A percentile compares a stretch with the other conserved stretches of the same genome.
Evolutionary conservation across 2,888 invertebrate species (phyloP).

Genomic region (Coleophora flavipennella): DNA sequence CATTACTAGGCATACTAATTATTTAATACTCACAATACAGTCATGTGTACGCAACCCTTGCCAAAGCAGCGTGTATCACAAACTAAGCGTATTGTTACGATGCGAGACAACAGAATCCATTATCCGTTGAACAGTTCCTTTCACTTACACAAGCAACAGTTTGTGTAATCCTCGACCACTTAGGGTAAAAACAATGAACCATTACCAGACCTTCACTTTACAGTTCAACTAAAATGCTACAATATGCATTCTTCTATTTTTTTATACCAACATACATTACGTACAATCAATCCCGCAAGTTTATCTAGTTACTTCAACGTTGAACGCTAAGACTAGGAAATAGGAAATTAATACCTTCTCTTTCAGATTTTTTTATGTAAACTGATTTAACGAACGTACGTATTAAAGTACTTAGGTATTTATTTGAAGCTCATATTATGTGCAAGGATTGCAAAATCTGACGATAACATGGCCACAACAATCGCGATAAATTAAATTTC

Average conservation of each 20-base stretch:
- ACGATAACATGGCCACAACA: too few relatives aligned
- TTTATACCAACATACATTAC: neutral
- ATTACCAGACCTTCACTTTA: constrained; percentile 36
- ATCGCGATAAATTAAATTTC: too few relatives aligned
- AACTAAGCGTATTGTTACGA: constrained; percentile 32
- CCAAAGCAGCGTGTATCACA: constrained; percentile 14
- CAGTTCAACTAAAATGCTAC: neutral
- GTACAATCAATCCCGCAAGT: neutral
- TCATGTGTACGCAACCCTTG: too few relatives aligned
- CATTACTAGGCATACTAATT: too few relatives aligned
- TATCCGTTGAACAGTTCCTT: constrained; percentile 47
- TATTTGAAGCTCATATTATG: too few relatives aligned
- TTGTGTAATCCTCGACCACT: constrained; percentile 51
- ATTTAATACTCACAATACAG: too few relatives aligned
- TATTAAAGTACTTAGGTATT: too few relatives aligned
- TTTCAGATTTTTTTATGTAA: too few relatives aligned
- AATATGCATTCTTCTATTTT: neutral
- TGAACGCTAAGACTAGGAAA: too few relatives aligned
- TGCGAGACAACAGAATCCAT: constrained; percentile 39
- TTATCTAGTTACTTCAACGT: neutral
- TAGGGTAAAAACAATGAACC: constrained; percentile 56
- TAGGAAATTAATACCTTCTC: too few relatives aligned
- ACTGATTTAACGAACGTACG: too few relatives aligned
- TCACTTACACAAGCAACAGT: constrained; percentile 52
- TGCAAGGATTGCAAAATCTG: too few relatives aligned